phyloP scores from a whole-genome alignment of 2,888 invertebrate genomes.

The Drosophila macrospina region DNA sequence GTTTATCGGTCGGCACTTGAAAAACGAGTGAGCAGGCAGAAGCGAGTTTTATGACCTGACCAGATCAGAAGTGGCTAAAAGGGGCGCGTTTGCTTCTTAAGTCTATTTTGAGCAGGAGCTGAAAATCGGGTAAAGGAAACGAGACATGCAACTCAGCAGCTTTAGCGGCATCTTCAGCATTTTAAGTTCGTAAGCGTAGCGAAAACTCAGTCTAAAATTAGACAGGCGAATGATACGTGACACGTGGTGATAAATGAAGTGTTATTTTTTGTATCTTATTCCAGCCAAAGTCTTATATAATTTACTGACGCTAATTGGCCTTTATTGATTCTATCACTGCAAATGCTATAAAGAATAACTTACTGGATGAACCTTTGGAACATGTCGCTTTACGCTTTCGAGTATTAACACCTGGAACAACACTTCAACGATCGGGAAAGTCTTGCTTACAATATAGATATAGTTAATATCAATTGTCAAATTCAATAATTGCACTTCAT shows the following conservation, averaged over 20 bases:
- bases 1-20: slow-evolving; percentile 16
- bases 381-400: not conserved
- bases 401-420: slow-evolving; percentile 15
- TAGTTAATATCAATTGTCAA: not conserved
- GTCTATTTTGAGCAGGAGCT: slow-evolving; percentile 5
- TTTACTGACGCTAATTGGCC: slow-evolving; percentile 67
- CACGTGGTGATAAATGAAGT: slow-evolving; percentile 32
- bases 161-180: slow-evolving; percentile 21
- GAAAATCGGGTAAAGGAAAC: slow-evolving; percentile 18
- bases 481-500: slow-evolving; percentile 18
- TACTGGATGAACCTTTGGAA: slow-evolving; percentile 44
- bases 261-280: slow-evolving; percentile 8
- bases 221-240: slow-evolving; percentile 35
- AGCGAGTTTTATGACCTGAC: slow-evolving; percentile 39
- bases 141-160: slow-evolving; percentile 38
- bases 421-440: not conserved
- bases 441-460: slow-evolving; percentile 2
- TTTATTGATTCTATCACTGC: slow-evolving; percentile 51
- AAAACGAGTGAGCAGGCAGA: slow-evolving; percentile 15
- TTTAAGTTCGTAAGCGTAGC: slow-evolving; percentile 4
- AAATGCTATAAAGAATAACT: slow-evolving; percentile 46
- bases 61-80: slow-evolving; percentile 32
- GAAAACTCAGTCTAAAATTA: slow-evolving; percentile 7
- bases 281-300: slow-evolving; percentile 19
- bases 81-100: slow-evolving; percentile 40